Conservation (phyloP, 2,888 invertebrate genomes). For the Isoperla grammatica region DNA sequence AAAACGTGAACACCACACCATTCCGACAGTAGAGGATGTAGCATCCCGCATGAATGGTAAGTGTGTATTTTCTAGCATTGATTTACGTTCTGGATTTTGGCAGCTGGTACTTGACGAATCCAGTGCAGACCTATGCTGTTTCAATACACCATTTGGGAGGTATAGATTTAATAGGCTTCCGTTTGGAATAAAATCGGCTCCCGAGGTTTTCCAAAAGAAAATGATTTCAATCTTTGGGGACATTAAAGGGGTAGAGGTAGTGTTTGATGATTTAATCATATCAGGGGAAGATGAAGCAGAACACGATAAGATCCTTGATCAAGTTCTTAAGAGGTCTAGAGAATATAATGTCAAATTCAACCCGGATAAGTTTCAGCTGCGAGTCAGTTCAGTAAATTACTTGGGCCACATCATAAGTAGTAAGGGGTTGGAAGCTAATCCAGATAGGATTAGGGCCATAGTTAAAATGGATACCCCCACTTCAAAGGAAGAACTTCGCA, state of each 20-base stretch:
- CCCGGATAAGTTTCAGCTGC: conserved; percentile 11
- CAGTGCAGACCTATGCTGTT: conserved; percentile 23
- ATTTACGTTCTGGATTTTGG: conserved; percentile 25
- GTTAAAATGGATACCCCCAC: conserved; percentile 24
- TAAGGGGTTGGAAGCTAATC: background rate
- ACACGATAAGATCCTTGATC: conserved; percentile 6
- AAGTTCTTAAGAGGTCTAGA: conserved; percentile 26
- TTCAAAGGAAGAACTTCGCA: conserved; percentile 34
- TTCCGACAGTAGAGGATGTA: too few relatives aligned
- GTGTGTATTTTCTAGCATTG: conserved; percentile 22
- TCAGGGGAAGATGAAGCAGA: conserved; percentile 24
- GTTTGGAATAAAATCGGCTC: conserved; percentile 19
- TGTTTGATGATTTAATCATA: conserved; percentile 39
- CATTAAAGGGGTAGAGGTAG: conserved; percentile 37
- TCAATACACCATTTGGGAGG: conserved; percentile 25
- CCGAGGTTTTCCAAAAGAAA: conserved; percentile 14
- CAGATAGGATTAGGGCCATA: background rate
- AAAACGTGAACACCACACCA: too few relatives aligned
- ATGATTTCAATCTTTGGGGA: conserved; percentile 38
- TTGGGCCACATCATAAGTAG: conserved; percentile 33
- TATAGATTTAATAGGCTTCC: conserved; percentile 24
- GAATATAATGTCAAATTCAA: conserved; percentile 35
- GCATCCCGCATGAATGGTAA: too few relatives aligned
- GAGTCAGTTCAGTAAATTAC: conserved; percentile 34
- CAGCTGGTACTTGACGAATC: conserved; percentile 21